phyloP scores from a whole-genome alignment of 1,140 invertebrate species.

The Bombus sylvicola region DNA sequence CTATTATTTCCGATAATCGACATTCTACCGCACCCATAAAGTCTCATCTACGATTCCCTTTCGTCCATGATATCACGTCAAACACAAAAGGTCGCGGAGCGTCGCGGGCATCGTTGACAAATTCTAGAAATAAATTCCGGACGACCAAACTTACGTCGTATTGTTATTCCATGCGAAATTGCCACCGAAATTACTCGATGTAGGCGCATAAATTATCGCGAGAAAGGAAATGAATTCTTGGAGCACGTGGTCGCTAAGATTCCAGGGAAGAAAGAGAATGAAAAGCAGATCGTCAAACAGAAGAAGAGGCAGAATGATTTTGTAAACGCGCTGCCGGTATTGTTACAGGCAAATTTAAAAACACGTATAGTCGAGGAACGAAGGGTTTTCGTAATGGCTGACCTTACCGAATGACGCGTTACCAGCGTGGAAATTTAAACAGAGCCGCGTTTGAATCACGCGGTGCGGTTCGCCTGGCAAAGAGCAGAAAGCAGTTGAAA shows the following conservation, averaged over 20 bases:
- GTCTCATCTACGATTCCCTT: background rate
- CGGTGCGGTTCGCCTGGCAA: background rate
- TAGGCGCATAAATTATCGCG: no score
- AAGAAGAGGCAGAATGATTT: background rate
- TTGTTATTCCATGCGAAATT: no score
- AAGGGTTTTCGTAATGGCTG: background rate
- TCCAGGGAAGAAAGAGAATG: background rate
- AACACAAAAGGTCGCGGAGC: background rate
- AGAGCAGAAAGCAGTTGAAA: slow-evolving; percentile 22
- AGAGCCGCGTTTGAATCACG: slow-evolving; percentile 15
- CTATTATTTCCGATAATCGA: background rate
- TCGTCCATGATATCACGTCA: background rate
- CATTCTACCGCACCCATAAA: background rate
- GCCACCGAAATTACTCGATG: no score
- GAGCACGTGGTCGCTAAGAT: background rate
- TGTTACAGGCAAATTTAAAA: background rate
- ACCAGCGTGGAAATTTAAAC: slow-evolving; percentile 13
- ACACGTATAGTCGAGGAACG: background rate
- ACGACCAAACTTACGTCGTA: no score
- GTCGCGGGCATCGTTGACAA: background rate
- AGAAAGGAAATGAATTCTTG: no score
- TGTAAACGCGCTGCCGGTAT: background rate
- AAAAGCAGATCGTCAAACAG: background rate
- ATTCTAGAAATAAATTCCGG: background rate
- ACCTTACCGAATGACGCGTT: slow-evolving; percentile 6